These are phyloP conservation scores for Mermis nigrescens DNA, from an alignment of 2,888 invertebrate species.

Conservation along the genomic window DNA sequence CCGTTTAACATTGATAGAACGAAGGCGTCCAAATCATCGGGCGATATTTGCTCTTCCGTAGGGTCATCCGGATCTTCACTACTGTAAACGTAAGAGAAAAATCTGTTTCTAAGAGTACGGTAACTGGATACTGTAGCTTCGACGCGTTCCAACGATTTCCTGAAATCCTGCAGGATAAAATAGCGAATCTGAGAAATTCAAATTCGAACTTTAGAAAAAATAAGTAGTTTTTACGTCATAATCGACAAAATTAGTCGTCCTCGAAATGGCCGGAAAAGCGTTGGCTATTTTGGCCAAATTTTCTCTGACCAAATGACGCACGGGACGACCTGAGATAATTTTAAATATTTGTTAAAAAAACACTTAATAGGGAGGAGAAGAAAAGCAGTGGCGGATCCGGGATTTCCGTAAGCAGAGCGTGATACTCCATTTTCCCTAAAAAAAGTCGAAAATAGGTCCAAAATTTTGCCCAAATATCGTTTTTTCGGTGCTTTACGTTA, in stretches of 20 bases:
- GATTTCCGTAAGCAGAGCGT: too few species aligned
- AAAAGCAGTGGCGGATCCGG: too few species aligned
- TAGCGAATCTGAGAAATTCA: background rate
- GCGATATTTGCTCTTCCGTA: background rate
- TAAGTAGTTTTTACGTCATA: background rate
- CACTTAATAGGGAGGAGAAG: background rate
- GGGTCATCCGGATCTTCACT: background rate
- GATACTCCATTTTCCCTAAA: too few species aligned
- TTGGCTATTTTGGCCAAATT: background rate
- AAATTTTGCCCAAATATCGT: too few species aligned
- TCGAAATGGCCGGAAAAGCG: background rate
- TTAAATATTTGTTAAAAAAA: background rate
- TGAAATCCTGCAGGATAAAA: slow-evolving; percentile 2
- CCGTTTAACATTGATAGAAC: background rate
- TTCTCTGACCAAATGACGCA: background rate
- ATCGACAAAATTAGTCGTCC: background rate
- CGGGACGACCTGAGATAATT: background rate
- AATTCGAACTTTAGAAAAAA: background rate
- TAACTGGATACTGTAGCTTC: background rate
- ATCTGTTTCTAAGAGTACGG: background rate
- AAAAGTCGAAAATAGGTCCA: too few species aligned
- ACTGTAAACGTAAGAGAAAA: background rate
- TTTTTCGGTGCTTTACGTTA: too few species aligned
- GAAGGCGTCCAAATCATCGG: background rate
- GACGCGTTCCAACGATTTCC: background rate